Percentiles rank a stretch among this genome's conserved stretches.
phyloP scores from a whole-genome alignment of 2,888 invertebrate genomes.

The Argynnis bischoffii region DNA sequence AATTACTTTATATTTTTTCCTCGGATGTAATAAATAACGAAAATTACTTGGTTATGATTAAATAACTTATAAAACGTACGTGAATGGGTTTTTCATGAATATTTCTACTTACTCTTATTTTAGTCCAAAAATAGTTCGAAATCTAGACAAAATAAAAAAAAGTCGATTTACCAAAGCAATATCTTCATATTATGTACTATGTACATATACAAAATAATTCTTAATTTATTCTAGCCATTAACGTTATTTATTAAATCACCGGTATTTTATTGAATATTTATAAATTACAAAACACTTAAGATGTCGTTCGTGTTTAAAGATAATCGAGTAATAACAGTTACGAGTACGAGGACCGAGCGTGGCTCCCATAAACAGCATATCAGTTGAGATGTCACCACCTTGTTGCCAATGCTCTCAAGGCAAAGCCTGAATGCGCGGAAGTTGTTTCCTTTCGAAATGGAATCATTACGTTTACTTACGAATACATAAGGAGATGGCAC shows the following conservation, averaged over 20 bases:
- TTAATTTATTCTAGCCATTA: background rate
- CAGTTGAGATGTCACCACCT: slow-evolving; percentile 40
- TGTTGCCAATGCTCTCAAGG: slow-evolving; percentile 36
- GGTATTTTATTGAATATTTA: slow-evolving; percentile 17
- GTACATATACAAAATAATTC: background rate
- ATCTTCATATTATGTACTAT: background rate
- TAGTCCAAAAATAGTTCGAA: background rate
- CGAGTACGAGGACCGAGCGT: slow-evolving; percentile 27
- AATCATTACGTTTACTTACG: slow-evolving; percentile 39
- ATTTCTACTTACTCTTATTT: background rate
- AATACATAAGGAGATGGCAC: slow-evolving; percentile 27
- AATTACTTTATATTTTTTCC: slow-evolving; percentile 5
- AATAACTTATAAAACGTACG: background rate
- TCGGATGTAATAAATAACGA: background rate
- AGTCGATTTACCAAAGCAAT: background rate
- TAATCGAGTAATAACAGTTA: slow-evolving; percentile 41
- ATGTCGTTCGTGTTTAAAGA: slow-evolving; percentile 36
- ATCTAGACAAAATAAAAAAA: background rate
- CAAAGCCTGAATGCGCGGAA: slow-evolving; percentile 38
- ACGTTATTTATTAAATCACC: slow-evolving; percentile 16
- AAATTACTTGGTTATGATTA: no score
- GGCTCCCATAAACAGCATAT: slow-evolving; percentile 38
- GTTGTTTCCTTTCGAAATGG: slow-evolving; percentile 38
- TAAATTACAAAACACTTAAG: slow-evolving; percentile 33
- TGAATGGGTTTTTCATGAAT: no score